Percentiles rank a stretch among this genome's conserved stretches.
These are phyloP conservation scores for Holotrichia oblita DNA, from an alignment of 1,140 invertebrate genomes.

Conservation along the genomic window DNA sequence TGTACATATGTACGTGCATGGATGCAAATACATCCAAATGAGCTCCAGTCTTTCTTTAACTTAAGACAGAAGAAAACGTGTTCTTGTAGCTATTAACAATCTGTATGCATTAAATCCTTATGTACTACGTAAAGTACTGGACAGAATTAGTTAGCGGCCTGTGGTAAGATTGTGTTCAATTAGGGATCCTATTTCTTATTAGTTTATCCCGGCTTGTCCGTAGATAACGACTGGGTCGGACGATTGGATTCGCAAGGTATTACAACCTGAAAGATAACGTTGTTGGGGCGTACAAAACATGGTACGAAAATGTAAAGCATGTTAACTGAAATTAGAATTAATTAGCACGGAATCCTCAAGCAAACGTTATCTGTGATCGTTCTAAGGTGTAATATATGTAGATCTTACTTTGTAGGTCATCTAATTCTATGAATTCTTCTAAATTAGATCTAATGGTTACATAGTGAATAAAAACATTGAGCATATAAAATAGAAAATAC, in stretches of 20 bases:
- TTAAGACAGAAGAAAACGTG: not conserved
- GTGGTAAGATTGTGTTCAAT: slow-evolving; percentile 15
- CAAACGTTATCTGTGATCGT: too few relatives aligned
- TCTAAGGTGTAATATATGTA: too few relatives aligned
- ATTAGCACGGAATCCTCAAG: not conserved
- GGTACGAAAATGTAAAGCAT: slow-evolving; percentile 1
- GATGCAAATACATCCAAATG: too few relatives aligned
- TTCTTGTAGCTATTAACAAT: not conserved
- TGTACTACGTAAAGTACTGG: not conserved
- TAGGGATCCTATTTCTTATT: slow-evolving; percentile 13
- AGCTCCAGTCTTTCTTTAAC: too few relatives aligned
- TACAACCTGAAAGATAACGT: slow-evolving; percentile 10
- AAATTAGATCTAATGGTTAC: too few relatives aligned
- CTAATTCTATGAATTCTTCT: too few relatives aligned
- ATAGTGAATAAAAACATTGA: too few relatives aligned
- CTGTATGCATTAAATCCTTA: not conserved
- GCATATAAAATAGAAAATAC: too few relatives aligned
- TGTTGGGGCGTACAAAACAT: slow-evolving; percentile 2
- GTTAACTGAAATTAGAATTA: not conserved
- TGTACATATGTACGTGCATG: too few relatives aligned
- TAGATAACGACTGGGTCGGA: not conserved
- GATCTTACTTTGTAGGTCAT: too few relatives aligned
- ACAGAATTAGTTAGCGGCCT: not conserved
- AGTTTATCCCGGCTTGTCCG: slow-evolving; percentile 10
- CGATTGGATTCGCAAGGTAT: slow-evolving; percentile 9